Evolutionary conservation across 2,888 invertebrate genomes (phyloP).

Genomic region (Zygogramma bicolorata): DNA sequence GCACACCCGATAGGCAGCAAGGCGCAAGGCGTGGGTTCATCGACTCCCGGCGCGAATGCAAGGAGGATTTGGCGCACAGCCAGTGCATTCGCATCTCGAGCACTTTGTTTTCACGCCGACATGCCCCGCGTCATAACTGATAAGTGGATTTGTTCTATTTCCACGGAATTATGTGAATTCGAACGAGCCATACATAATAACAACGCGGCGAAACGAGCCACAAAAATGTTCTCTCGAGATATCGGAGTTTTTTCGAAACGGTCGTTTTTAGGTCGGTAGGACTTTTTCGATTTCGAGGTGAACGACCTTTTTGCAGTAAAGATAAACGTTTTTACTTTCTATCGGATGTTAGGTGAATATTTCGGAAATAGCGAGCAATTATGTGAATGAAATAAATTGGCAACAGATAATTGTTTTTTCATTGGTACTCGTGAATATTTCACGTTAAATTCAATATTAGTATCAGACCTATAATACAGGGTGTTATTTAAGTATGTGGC

Average conservation of each 20-base stretch:
- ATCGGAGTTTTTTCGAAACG: not conserved
- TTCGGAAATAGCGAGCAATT: too few relatives aligned
- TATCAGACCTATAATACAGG: too few relatives aligned
- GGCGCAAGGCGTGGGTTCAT: slow-evolving; percentile 1
- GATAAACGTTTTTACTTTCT: too few relatives aligned
- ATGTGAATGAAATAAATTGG: too few relatives aligned
- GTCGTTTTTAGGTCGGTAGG: not conserved
- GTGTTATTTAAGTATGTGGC: too few relatives aligned
- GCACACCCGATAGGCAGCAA: not conserved
- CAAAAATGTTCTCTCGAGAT: not conserved
- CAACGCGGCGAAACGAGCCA: not conserved
- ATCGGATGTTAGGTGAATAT: too few relatives aligned
- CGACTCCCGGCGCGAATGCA: slow-evolving; percentile 15
- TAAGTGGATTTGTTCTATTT: slow-evolving; percentile 17
- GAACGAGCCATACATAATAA: not conserved
- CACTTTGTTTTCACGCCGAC: slow-evolving; percentile 17
- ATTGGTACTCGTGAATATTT: too few relatives aligned
- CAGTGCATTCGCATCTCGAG: slow-evolving; percentile 20
- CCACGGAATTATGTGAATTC: not conserved
- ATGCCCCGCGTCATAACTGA: slow-evolving; percentile 15
- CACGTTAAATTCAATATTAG: too few relatives aligned
- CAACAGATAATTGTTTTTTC: too few relatives aligned
- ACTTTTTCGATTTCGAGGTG: not conserved
- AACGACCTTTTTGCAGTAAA: not conserved
- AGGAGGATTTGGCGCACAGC: slow-evolving; percentile 25